Base-by-base conservation (phyloP, 1,140 invertebrate genomes). In the Lutraria rhynchaena region DNA sequence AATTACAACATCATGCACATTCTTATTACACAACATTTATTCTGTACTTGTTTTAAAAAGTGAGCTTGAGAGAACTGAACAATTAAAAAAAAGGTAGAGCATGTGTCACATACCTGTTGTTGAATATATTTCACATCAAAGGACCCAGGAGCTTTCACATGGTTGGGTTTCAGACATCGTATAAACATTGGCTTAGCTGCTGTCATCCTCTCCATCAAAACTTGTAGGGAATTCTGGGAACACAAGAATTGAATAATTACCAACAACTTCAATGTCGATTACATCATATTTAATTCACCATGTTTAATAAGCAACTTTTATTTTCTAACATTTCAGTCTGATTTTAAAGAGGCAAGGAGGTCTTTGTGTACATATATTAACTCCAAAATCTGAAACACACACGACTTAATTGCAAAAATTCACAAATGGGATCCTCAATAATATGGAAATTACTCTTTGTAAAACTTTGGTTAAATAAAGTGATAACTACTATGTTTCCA, bases 101-200 rank as follows among this genome's bases (percentile, higher is more conserved):
- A n/a, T n/a, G n/a, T n/a, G n/a, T n/a, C n/a, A n/a, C 49, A 24
- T 86, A 97, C 92, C 89, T 97, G 96, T 76, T 95, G 94, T 27
- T 95, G 76, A 31, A 96, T 95, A 92, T 96, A 96, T 2, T 94
- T 92, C n/a, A 94, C 94, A 86, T 96, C 95, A 89, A 96, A 96
- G 7, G 88, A 83, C 82, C 94, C 94, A 0, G 96, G 94, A 57
- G 93, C 93, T 83, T 95, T 94, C 22, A 93, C 93, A 86, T 96
- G 95, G 87, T 97, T 97, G 17, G 96, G 96, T 91, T 97, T 96
- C 49, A 97, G 94, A 86, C 96, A 97, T 15, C 91, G 94, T 5
- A 97, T 95, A 92, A 97, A 97, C 87, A 96, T 95, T 7, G 96
- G 96, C 0, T 94, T 94, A 9, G 94, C 95, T 37, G 95, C 94